Base-by-base conservation (phyloP, 2,888 invertebrate genomes). In the Epinotia brunnichana region DNA sequence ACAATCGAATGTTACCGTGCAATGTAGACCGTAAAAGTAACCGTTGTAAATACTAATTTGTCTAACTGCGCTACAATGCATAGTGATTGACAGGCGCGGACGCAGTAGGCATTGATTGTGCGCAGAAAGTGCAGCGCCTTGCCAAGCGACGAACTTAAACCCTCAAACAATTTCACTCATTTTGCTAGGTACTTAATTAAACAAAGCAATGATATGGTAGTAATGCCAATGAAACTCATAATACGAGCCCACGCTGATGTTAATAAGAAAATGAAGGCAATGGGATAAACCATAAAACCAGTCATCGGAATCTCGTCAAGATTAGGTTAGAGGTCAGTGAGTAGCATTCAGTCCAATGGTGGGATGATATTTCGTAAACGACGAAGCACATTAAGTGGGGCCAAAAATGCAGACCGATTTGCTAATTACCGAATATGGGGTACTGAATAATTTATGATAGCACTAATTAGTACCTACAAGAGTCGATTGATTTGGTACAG, bases 11-110 rank as follows among this genome's bases (percentile, higher is more conserved):
- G 57, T 56, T 53, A 51, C 54, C 19, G 69, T 53, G 68, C 51
- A 69, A 69, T 59, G 63, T 73, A 59, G 69, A 73, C 57, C 73
- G 69, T 68, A 68, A 69, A 62, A 68, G 35, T 57, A 17, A 56
- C 24, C 41, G 57, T 63, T 57, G 63, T 56, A 51, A 73, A 73
- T 69, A 73, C 73, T 69, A 69, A 73, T 73, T 73, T 63, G 53
- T 62, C 41, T 19, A 44, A 56, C 68, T 17, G 68, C n/a, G 44
- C 59, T 56, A 62, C 61, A 35, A 19, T 48, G 72, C 67, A 62
- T 71, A 29, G 21, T 21, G 24, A 62, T 62, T 72, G 71, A 72
- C 60, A 48, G 60, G 54, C 41, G 67, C 51, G 56, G 56, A 67
- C 67, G 68, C 72, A 56, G n/a, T 21, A 21, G 61, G 62, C 68